Evolutionary conservation across 1,140 invertebrate genomes (phyloP).

Genomic region (Contarinia nasturtii): DNA sequence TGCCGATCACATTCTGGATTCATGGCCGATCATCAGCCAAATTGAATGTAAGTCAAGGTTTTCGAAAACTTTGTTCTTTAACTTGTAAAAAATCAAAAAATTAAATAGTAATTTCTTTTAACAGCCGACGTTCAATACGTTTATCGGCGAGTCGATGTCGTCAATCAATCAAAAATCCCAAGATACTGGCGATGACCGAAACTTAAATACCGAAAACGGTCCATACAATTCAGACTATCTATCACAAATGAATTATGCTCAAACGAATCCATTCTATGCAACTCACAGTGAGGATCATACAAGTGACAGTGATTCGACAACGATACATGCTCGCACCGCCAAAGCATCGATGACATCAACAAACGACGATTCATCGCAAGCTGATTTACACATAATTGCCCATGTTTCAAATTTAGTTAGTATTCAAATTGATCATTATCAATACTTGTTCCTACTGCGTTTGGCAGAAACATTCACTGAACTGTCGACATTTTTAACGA

Average conservation of each 20-base stretch:
- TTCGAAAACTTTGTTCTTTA: not conserved
- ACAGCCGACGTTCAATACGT: too few species aligned
- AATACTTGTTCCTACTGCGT: conserved; percentile 73
- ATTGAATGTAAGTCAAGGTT: not conserved
- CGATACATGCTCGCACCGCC: too few species aligned
- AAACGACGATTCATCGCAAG: conserved; percentile 15
- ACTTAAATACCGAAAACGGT: too few species aligned
- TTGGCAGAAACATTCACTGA: conserved; percentile 65
- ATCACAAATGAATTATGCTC: too few species aligned
- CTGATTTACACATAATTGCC: conserved; percentile 47
- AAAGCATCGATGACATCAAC: too few species aligned
- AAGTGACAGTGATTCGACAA: too few species aligned
- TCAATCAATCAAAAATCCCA: too few species aligned
- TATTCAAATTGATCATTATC: conserved; percentile 81
- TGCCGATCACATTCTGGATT: conserved; percentile 71
- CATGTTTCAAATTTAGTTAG: conserved; percentile 61
- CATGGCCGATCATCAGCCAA: conserved; percentile 13
- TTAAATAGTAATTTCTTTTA: not conserved
- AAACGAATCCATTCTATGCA: not conserved
- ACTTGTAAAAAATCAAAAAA: too few species aligned
- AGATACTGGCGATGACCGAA: too few species aligned
- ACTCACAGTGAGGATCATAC: too few species aligned
- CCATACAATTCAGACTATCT: too few species aligned
- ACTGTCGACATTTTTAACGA: conserved; percentile 54
- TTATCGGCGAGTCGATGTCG: too few species aligned